Evolutionary conservation across 2,888 invertebrate genomes (phyloP), one percentile per base, ranked within the genome.

Genomic region (Zygothrica quintamaculata): DNA sequence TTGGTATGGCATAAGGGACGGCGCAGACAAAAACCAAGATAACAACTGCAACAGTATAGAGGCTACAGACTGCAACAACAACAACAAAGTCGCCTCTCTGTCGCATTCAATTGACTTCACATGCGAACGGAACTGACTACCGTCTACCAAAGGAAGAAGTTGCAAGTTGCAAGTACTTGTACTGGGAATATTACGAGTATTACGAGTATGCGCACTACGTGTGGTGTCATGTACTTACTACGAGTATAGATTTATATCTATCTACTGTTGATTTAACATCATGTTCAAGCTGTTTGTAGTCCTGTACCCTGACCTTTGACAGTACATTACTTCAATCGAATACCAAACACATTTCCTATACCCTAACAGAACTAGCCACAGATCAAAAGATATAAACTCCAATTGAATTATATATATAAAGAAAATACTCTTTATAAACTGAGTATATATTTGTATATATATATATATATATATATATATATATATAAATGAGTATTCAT

Each of bases 251-350:
- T 22, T 5, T 22, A 80, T 80, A 64, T 34, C 36, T 80, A 80
- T 84, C 84, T 57, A 50, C 53, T 50, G 67, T 59, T 65, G 74
- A 79, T 74, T 71, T 77, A 61, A 77, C 80, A 77, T 77, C 77
- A 80, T 74, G 77, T 76, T 74, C 62, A 47, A 61, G 50, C 42
- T 34, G 44, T 52, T 67, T 13, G 65, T 68, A 12, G 61, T 37
- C 55, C 52, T 36, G n/a, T 52, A 34, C 42, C 25, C 13, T 64
- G 64, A 71, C 64, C 75, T 70, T 57, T 70, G 52, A 52, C 67
- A 16, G 12, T 12, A 11, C 13, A 15, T 3, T n/a, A 4, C 36
- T 9, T 16, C 8, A 6, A 8, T 18, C 5, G 3, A 5, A 22
- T 22, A 22, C 18, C 5, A 2, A 22, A 22, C 2, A 22, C 18